phyloP scores from a whole-genome alignment of 2,797 vertebrate genomes.

The Allochrocebus solatus region DNA sequence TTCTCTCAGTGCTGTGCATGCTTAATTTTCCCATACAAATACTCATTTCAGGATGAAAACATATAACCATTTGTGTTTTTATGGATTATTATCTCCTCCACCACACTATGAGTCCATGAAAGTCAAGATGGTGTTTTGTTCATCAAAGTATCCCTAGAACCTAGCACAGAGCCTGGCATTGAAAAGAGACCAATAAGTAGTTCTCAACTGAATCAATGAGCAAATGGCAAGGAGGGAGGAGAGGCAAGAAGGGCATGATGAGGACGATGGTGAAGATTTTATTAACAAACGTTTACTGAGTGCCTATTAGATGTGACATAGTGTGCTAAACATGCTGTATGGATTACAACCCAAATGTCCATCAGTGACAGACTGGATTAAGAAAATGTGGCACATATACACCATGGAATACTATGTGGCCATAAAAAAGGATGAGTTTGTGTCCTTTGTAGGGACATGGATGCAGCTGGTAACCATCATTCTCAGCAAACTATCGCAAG shows the following conservation, averaged over 20 bases:
- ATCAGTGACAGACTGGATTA: no score
- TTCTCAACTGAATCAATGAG: background rate
- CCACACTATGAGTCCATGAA: background rate
- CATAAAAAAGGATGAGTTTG: no score
- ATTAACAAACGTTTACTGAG: background rate
- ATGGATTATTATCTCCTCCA: background rate
- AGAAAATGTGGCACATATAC: no score
- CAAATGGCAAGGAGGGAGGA: background rate
- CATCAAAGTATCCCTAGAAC: background rate
- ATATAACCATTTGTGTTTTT: background rate
- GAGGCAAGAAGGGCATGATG: no score
- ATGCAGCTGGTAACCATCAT: no score
- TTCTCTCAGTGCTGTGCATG: background rate
- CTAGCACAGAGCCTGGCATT: background rate
- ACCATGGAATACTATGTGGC: no score
- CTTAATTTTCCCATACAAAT: background rate
- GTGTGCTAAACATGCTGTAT: background rate
- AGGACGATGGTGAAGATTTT: background rate
- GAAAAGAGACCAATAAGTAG: background rate
- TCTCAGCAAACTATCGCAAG: no score
- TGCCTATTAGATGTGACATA: background rate
- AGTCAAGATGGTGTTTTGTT: background rate
- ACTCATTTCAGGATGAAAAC: background rate
- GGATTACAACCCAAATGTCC: background rate
- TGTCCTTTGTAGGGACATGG: no score